phyloP scores from a whole-genome alignment of 2,113 vertebrate genomes.

The Myiozetetes cayanensis region DNA sequence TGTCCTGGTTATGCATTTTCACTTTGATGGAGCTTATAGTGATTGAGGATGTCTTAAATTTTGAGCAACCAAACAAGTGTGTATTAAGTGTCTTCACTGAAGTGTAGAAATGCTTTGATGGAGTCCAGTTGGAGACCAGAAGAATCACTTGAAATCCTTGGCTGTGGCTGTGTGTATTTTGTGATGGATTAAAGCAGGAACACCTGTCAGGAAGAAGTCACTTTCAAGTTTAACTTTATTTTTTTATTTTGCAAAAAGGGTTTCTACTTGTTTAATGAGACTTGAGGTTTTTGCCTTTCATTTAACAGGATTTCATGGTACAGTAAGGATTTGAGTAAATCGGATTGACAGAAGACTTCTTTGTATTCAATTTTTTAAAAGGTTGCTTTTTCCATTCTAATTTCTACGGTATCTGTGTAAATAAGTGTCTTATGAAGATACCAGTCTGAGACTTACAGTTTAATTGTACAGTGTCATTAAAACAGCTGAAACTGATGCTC shows the following conservation, averaged over 20 bases:
- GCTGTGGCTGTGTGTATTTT: background rate
- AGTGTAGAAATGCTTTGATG: background rate
- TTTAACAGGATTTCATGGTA: constrained; percentile 22
- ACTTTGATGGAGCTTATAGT: background rate
- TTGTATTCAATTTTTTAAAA: background rate
- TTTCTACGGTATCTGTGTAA: background rate
- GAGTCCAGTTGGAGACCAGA: background rate
- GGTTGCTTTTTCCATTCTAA: background rate
- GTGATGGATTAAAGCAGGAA: background rate
- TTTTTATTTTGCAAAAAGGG: background rate
- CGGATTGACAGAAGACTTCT: background rate
- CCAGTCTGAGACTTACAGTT: background rate
- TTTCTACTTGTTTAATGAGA: background rate
- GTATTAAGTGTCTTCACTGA: background rate
- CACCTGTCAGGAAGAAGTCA: background rate
- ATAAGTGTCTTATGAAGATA: background rate
- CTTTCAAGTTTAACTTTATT: background rate
- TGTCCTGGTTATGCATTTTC: background rate
- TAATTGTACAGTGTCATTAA: background rate
- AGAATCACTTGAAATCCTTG: background rate
- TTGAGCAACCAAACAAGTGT: background rate
- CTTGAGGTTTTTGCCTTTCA: background rate
- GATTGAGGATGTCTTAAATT: background rate
- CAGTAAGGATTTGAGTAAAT: background rate
- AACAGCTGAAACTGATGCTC: background rate